Conservation (phyloP, 35 echinoderm and acorn worm genomes). For the Patiria miniata region DNA sequence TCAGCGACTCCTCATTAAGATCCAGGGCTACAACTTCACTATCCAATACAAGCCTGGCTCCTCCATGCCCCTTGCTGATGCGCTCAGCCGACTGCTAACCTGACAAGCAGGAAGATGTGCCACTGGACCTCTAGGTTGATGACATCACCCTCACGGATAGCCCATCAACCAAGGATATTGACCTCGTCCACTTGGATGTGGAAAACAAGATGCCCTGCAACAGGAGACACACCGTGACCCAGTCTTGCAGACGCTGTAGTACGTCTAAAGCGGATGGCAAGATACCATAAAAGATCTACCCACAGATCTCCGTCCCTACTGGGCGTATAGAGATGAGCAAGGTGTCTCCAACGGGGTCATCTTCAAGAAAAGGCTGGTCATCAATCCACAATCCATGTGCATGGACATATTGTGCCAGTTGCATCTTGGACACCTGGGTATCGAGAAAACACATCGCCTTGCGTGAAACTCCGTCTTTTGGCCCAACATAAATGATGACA, state of each 20-base stretch:
- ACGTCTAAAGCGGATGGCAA: slow-evolving; percentile 38
- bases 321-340: slow-evolving; percentile 48
- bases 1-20: slow-evolving; percentile 50
- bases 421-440: slow-evolving; percentile 53
- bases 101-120: slow-evolving; percentile 26
- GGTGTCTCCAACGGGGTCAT: slow-evolving; percentile 19
- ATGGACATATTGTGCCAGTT: background rate
- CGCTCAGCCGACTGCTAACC: slow-evolving; percentile 51
- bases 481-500: slow-evolving; percentile 47
- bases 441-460: slow-evolving; percentile 40
- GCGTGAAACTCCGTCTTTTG: slow-evolving; percentile 33
- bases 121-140: background rate
- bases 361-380: background rate
- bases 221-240: slow-evolving; percentile 26
- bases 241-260: background rate
- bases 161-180: background rate
- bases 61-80: slow-evolving; percentile 51
- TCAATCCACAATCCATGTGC: slow-evolving; percentile 29
- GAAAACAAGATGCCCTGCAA: slow-evolving; percentile 43
- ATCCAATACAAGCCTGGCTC: slow-evolving; percentile 36
- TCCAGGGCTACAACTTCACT: slow-evolving; percentile 64
- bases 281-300: slow-evolving; percentile 31
- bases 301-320: background rate
- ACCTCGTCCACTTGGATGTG: background rate
- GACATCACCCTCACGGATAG: background rate